Evolutionary conservation across 2,888 invertebrate species (phyloP).

Genomic region (Synergus laeviventris): DNA sequence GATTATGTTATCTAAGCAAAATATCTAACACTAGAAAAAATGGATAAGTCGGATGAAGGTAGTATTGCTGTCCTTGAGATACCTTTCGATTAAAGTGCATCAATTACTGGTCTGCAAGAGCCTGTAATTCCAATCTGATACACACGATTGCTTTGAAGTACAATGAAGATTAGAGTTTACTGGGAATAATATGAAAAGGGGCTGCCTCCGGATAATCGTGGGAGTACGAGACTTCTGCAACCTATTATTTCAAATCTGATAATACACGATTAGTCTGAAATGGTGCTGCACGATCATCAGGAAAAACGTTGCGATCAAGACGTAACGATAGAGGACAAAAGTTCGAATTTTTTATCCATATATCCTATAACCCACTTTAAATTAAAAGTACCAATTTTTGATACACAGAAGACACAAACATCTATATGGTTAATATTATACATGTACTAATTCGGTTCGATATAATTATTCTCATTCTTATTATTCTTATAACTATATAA

Average conservation of each 20-base stretch:
- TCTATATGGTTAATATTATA: too few relatives aligned
- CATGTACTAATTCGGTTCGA: too few relatives aligned
- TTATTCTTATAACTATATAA: neutral
- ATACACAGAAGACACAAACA: too few relatives aligned
- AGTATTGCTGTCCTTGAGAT: neutral
- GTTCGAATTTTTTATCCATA: neutral
- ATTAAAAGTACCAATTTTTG: neutral
- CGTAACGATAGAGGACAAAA: neutral
- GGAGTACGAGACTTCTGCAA: conserved; percentile 21
- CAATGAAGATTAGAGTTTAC: neutral
- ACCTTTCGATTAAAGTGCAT: neutral
- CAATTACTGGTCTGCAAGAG: neutral
- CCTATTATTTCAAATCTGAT: conserved; percentile 32
- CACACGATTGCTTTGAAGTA: neutral
- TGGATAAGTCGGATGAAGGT: neutral
- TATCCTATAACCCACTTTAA: neutral
- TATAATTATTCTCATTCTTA: too few relatives aligned
- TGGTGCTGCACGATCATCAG: neutral
- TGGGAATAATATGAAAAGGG: neutral
- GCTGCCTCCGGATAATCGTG: conserved; percentile 22
- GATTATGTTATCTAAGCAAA: neutral
- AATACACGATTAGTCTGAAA: conserved; percentile 29
- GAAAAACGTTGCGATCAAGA: neutral
- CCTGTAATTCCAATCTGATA: conserved; percentile 17
- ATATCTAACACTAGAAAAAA: neutral